A percentile compares a stretch with the other conserved stretches of the same genome.
phyloP scores from a whole-genome alignment of 2,113 vertebrate genomes.

The Carlito syrichta region DNA sequence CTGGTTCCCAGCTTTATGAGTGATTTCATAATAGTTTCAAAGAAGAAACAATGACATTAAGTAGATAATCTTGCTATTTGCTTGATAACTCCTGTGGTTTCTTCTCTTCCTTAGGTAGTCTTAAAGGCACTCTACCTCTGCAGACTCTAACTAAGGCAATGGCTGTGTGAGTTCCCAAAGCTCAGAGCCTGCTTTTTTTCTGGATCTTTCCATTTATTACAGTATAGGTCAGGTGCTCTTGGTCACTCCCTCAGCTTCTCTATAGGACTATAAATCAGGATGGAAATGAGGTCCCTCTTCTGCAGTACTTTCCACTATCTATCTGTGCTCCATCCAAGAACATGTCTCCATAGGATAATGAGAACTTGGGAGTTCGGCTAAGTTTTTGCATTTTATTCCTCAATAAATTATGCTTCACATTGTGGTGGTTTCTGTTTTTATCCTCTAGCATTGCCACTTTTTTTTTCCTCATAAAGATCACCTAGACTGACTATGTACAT shows the following conservation, averaged over 20 bases:
- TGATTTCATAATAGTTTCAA: background rate
- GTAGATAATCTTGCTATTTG: background rate
- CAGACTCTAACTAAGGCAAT: background rate
- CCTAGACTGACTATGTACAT: background rate
- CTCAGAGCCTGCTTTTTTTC: background rate
- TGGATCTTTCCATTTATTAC: background rate
- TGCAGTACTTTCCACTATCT: background rate
- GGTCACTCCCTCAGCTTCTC: background rate
- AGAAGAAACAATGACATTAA: background rate
- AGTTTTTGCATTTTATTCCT: background rate
- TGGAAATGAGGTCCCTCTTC: background rate
- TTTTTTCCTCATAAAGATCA: background rate
- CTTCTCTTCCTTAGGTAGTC: background rate
- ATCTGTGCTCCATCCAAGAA: background rate
- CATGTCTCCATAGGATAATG: background rate
- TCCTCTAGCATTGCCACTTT: background rate
- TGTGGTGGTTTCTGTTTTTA: background rate
- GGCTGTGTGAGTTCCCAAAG: background rate
- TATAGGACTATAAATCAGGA: background rate
- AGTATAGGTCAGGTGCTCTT: background rate
- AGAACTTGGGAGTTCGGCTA: background rate
- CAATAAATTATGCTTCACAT: background rate
- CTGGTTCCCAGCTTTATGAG: background rate
- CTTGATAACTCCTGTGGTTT: background rate
- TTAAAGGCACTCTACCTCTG: background rate